Evolutionary conservation across 2,888 invertebrate genomes (phyloP), one percentile per base, ranked within the genome.

Genomic region (Pyralis farinalis): DNA sequence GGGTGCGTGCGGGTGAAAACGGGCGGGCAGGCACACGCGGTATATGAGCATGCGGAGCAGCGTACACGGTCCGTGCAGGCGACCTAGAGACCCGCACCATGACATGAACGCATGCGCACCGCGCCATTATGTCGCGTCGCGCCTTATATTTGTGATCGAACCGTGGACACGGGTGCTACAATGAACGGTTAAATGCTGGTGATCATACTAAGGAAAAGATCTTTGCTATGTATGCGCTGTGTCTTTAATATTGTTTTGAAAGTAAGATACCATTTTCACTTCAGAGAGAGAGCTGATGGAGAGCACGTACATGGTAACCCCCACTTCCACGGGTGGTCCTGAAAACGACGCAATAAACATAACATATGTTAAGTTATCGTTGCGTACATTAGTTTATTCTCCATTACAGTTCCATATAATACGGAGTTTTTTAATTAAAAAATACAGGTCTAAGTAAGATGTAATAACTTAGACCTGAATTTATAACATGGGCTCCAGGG

Each of bases 221-320:
- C 71, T 71, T 82, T 77, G 77, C 80, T 82, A 84, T 74, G 70
- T 77, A 86, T 84, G 86, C 85, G 75, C 73, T 76, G 84, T 83
- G 81, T 81, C 74, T 67, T 77, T 77, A 77, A 70, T 63, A 81
- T 79, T 80, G 76, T 55, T 78, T 76, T 72, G 68, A 79, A 77
- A 71, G 55, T 67, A 63, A 77, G 69, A 73, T 87, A 87, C 88
- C 88, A 95, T 95, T 91, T 94, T 93, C 79, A 94, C 95, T 93
- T 95, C 95, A 82, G 94, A 94, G 76, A 95, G 93, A 76, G 94
- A 94, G 90, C 94, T 94, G 91, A 95, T 95, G 88, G 94, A 94
- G 86, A 94, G 93, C 88, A 95, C 94, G 92, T 94, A 94, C 92
- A 95, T 94, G 86, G 95, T 94, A 83, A 95, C 94, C 78, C 94